phyloP scores from a whole-genome alignment of 1,140 invertebrate species.

The Helicorthomorpha holstii region DNA sequence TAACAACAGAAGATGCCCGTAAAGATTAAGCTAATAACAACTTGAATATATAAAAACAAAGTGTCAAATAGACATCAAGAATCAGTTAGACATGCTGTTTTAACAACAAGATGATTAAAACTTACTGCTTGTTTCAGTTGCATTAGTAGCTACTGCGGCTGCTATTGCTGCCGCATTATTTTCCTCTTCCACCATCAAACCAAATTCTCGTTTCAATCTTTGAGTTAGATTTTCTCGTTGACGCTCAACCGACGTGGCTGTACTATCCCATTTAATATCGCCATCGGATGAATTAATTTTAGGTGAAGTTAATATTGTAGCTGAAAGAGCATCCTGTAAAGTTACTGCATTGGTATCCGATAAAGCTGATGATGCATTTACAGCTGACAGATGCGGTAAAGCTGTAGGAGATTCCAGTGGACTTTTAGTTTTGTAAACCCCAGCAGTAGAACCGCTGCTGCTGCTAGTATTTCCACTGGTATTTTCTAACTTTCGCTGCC shows the following conservation, averaged over 20 bases:
- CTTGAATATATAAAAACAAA: too few relatives aligned
- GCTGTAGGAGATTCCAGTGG: too few relatives aligned
- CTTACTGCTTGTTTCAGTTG: not conserved
- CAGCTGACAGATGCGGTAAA: too few relatives aligned
- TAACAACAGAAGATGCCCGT: too few relatives aligned
- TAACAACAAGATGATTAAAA: not conserved
- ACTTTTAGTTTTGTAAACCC: too few relatives aligned
- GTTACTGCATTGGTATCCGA: not conserved
- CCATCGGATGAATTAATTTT: too few relatives aligned
- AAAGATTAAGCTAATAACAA: too few relatives aligned
- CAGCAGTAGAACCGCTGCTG: too few relatives aligned
- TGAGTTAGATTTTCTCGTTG: slow-evolving; percentile 57
- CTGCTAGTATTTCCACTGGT: too few relatives aligned
- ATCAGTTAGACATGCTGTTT: slow-evolving; percentile 9
- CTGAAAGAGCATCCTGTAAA: not conserved
- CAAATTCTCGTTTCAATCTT: slow-evolving; percentile 51
- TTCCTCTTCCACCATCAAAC: slow-evolving; percentile 48
- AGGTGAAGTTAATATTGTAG: too few relatives aligned
- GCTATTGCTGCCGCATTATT: slow-evolving; percentile 27
- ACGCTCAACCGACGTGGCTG: slow-evolving; percentile 48
- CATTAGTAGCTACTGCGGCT: not conserved
- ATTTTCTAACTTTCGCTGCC: too few relatives aligned
- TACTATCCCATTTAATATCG: slow-evolving; percentile 35
- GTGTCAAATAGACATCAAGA: not conserved
- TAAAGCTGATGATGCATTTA: too few relatives aligned